phyloP scores from a whole-genome alignment of 2,113 vertebrate species.

The Tretioscincus oriximinensis region DNA sequence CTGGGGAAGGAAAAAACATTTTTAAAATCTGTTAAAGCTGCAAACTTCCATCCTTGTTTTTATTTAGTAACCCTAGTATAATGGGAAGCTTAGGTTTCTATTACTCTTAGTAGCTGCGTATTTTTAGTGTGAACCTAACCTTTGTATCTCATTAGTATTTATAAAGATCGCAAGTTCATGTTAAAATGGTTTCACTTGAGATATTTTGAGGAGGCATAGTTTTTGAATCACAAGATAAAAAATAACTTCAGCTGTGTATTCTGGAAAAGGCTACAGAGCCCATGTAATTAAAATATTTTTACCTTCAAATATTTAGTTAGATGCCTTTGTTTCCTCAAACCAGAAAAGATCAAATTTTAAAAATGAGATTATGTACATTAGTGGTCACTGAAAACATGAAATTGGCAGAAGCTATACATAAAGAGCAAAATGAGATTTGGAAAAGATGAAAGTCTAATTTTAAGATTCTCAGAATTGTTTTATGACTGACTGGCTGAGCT shows the following conservation, averaged over 20 bases:
- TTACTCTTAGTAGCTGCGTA: neutral
- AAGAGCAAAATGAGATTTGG: neutral
- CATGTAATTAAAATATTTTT: neutral
- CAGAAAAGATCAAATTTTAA: no score
- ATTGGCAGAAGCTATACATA: neutral
- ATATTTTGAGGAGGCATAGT: neutral
- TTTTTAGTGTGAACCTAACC: no score
- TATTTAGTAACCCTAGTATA: neutral
- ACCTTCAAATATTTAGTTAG: neutral
- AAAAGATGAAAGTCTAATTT: neutral
- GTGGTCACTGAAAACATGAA: neutral
- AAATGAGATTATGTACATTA: neutral
- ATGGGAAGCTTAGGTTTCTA: neutral
- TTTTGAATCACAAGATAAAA: neutral
- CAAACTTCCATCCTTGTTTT: neutral
- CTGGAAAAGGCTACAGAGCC: neutral
- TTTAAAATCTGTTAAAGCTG: no score
- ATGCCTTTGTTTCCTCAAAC: neutral
- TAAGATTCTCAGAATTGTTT: no score
- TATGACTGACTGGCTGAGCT: no score
- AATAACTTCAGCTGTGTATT: neutral
- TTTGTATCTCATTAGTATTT: neutral
- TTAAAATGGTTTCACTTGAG: neutral
- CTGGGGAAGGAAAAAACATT: no score
- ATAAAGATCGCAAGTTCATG: neutral